Conservation (phyloP, 2,797 vertebrate species). For the Macropus fuliginosus region DNA sequence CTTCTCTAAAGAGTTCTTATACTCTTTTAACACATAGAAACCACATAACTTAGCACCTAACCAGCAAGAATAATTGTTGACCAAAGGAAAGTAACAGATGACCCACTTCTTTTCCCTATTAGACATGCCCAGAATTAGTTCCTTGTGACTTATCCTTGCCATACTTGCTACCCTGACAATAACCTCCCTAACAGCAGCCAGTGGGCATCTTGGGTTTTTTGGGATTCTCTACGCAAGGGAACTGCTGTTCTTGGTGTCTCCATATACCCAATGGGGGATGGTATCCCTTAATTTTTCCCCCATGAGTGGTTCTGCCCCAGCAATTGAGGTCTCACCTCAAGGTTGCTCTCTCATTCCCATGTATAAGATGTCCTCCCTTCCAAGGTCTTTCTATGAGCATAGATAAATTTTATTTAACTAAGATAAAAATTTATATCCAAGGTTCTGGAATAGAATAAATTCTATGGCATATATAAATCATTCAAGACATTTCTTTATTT, state of each 20-base stretch:
- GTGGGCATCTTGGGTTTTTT: not conserved
- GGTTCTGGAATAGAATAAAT: not conserved
- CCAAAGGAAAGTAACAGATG: not conserved
- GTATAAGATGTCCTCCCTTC: not conserved
- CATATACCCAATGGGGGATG: too few relatives aligned
- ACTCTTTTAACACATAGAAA: not conserved
- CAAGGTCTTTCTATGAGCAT: not conserved
- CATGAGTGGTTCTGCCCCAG: not conserved
- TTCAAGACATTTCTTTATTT: not conserved
- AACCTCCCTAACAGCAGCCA: not conserved
- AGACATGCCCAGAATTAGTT: not conserved
- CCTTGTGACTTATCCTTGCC: not conserved
- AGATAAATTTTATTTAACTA: not conserved
- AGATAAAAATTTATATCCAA: not conserved
- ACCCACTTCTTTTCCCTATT: not conserved
- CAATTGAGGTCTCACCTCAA: not conserved
- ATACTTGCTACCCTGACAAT: not conserved
- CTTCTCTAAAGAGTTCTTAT: not conserved
- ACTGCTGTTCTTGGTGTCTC: not conserved
- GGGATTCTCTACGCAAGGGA: not conserved
- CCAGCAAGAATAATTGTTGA: not conserved
- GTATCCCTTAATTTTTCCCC: too few relatives aligned
- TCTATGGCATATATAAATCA: not conserved
- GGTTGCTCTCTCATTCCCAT: not conserved
- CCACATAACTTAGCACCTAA: not conserved